phyloP scores from a whole-genome alignment of 1,140 invertebrate species.

The Marisa cornuarietis region DNA sequence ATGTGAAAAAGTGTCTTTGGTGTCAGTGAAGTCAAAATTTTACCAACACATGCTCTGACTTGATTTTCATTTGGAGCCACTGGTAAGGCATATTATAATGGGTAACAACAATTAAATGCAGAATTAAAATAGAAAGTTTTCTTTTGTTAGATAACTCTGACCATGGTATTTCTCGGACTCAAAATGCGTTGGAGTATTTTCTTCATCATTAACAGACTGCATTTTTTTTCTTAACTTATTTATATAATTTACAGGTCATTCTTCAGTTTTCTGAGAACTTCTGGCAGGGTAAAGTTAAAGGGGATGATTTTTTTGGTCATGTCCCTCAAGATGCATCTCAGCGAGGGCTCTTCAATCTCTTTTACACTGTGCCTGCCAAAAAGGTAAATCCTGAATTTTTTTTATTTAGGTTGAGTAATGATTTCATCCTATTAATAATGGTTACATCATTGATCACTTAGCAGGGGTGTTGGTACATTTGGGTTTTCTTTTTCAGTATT shows the following conservation, averaged over 20 bases:
- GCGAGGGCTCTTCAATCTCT: slow-evolving; percentile 66
- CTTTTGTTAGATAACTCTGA: too few species aligned
- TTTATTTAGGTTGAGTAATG: not conserved
- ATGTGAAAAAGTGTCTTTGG: too few species aligned
- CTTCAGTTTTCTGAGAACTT: slow-evolving; percentile 65
- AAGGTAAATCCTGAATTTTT: slow-evolving; percentile 32
- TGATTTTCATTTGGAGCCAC: too few species aligned
- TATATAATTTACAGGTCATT: slow-evolving; percentile 48
- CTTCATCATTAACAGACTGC: too few species aligned
- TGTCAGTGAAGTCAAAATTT: too few species aligned
- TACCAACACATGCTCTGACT: too few species aligned
- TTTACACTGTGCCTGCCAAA: slow-evolving; percentile 62
- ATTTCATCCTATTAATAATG: not conserved
- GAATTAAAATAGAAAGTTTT: too few species aligned
- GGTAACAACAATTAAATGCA: too few species aligned
- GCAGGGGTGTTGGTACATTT: not conserved
- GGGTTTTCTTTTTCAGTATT: not conserved
- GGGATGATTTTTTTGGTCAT: slow-evolving; percentile 64
- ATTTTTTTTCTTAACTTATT: too few species aligned
- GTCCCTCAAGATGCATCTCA: slow-evolving; percentile 49
- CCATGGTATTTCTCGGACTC: too few species aligned
- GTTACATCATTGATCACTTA: not conserved
- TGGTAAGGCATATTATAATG: too few species aligned
- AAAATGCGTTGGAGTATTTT: too few species aligned
- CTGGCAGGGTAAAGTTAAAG: slow-evolving; percentile 60